Percentiles rank a stretch among this genome's conserved stretches.
Conservation (phyloP, 2,888 invertebrate genomes). For the Pammene fasciana region DNA sequence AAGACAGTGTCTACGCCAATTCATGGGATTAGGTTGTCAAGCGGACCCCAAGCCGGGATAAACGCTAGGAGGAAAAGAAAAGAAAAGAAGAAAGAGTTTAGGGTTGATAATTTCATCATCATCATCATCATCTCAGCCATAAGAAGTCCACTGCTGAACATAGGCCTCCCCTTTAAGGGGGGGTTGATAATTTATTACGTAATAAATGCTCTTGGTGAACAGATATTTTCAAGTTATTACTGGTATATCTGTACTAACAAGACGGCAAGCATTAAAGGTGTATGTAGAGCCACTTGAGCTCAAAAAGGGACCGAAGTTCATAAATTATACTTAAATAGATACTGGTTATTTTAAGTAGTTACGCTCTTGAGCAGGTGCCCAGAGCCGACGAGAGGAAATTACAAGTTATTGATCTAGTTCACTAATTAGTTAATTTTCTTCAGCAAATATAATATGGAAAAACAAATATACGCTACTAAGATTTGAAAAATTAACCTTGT, state of each 20-base stretch:
- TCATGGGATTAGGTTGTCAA: too few species aligned
- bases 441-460: neutral
- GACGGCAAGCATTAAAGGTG: constrained; percentile 57
- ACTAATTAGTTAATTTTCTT: constrained; percentile 2
- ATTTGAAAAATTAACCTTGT: neutral
- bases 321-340: constrained; percentile 73
- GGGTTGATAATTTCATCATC: too few species aligned
- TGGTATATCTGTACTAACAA: constrained; percentile 49
- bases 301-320: constrained; percentile 56
- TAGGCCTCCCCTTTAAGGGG: too few species aligned
- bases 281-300: constrained; percentile 66
- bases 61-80: too few species aligned
- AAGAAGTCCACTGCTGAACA: too few species aligned
- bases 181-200: neutral
- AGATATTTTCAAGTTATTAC: neutral
- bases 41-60: too few species aligned
- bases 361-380: constrained; percentile 55
- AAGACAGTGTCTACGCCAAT: too few species aligned
- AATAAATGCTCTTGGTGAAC: neutral
- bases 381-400: constrained; percentile 33
- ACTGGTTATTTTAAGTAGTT: constrained; percentile 58
- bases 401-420: constrained; percentile 20
- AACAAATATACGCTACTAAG: neutral
- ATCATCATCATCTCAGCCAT: too few species aligned
- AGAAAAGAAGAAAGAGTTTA: too few species aligned